Base-by-base conservation (phyloP, 2,113 vertebrate genomes). In the Anoura caudifer region DNA sequence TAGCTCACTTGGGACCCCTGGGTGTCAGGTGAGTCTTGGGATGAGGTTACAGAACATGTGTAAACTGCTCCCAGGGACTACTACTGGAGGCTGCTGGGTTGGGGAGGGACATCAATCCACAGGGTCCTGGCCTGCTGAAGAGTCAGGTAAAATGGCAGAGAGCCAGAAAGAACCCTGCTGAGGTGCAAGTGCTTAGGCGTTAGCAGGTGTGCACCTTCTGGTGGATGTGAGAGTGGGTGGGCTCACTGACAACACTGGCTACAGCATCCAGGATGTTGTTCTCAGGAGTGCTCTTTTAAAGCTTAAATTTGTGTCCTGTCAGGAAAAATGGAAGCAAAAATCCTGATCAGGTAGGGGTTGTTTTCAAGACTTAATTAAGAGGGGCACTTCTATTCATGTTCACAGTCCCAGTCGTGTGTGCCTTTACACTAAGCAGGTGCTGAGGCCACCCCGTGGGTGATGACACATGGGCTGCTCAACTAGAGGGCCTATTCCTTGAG, bases 131-230 rank as follows among this genome's bases (percentile, higher is more conserved):
- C 12, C 31, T 4, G 9, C 56, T n/a, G 17, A 79, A 5, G 4
- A 33, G 70, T 22, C 22, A 15, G 38, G 33, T 24, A 67, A 14
- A n/a, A 8, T 0, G 16, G 56, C 13, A 19, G 24, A 28, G 4
- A 41, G 9, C 9, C 12, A 59, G 83, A 50, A 54, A 80, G 80
- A 70, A 11, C 43, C 2, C 13, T 1, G 12, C 11, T 14, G 22
- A 75, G 28, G 16, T 4, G 7, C 52, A 3, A 24, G 45, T 6
- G 41, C 8, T 6, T 28, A 33, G 22, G 13, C 10, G 16, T 7
- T 22, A 3, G 14, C 24, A 7, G 59, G 45, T 2, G 0, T 0
- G 16, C 9, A 1, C 22, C 4, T 20, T 0, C 13, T 4, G 13
- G 13, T 0, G 4, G 38, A 2, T 2, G 3, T 0, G 3, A 9